Percentiles rank a stretch among this genome's conserved stretches.
Conservation (phyloP, 2,888 invertebrate genomes). For the Orthonevra nobilis region DNA sequence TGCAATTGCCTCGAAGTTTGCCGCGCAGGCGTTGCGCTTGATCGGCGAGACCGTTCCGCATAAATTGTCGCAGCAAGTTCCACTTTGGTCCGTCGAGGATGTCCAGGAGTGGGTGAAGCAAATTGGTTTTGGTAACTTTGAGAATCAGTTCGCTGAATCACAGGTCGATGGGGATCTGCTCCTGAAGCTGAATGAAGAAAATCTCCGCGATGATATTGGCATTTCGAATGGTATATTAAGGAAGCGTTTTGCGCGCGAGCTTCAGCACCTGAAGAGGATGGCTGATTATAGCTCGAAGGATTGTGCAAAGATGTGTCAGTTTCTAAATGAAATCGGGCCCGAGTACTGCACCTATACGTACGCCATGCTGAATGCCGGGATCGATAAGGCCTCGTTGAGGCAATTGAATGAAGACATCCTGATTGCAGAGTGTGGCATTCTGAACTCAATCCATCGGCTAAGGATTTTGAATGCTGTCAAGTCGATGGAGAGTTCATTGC, state of each 20-base stretch:
- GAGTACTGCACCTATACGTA: constrained; percentile 98
- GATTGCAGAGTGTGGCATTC: constrained; percentile 92
- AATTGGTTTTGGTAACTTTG: constrained; percentile 94
- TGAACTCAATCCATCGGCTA: constrained; percentile 96
- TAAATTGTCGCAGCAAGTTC: constrained; percentile 98
- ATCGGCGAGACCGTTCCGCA: constrained; percentile 99
- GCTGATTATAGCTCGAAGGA: constrained; percentile 98
- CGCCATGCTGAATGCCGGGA: constrained; percentile 96
- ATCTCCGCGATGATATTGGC: constrained; percentile 95
- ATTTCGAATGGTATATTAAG: constrained; percentile 95
- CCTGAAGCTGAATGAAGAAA: constrained; percentile 94
- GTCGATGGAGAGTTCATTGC: constrained; percentile 82
- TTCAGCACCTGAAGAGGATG: constrained; percentile 95
- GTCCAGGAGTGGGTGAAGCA: constrained; percentile 99
- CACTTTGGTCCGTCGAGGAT: constrained; percentile 97
- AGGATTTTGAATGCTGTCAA: constrained; percentile 94
- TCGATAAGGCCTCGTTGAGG: constrained; percentile 93
- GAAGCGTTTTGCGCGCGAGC: constrained; percentile 94
- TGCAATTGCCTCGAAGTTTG: constrained; percentile 98
- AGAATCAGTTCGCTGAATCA: constrained; percentile 91
- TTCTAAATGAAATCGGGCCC: constrained; percentile 90
- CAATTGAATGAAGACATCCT: constrained; percentile 95
- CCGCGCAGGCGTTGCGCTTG: constrained; percentile 93
- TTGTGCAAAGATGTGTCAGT: constrained; percentile 92
- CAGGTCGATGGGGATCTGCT: constrained; percentile 98